Percentiles rank a stretch among this genome's conserved stretches.
Conservation (phyloP, 2,113 vertebrate species). For the Cairina moschata region DNA sequence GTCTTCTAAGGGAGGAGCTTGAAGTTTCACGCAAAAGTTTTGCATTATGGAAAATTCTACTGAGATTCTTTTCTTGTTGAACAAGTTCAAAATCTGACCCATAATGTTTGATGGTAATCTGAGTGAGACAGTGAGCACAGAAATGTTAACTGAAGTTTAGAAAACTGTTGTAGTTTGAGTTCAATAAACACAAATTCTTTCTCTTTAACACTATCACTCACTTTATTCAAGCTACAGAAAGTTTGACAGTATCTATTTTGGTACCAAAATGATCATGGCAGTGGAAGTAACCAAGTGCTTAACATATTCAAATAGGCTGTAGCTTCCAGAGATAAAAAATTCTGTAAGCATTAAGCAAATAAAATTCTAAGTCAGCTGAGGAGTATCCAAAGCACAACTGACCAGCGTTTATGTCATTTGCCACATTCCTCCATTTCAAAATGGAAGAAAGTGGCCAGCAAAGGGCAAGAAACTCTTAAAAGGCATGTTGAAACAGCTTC, state of each 20-base stretch:
- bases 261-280: not conserved
- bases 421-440: not conserved
- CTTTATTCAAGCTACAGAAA: not conserved
- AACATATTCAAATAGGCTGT: conserved; percentile 1
- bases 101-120: not conserved
- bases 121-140: not conserved
- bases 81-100: not conserved
- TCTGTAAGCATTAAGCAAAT: not conserved
- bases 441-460: not conserved
- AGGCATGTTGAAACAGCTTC: not conserved
- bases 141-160: not conserved
- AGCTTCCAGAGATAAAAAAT: conserved; percentile 27
- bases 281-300: not conserved
- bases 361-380: not conserved
- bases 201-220: not conserved
- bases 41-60: not conserved
- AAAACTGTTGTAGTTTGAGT: conserved; percentile 5
- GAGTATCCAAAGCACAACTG: not conserved
- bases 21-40: not conserved
- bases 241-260: not conserved
- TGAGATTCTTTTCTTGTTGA: not conserved
- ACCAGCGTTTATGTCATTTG: not conserved
- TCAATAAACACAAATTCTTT: not conserved
- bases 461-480: not conserved
- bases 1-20: not conserved